A percentile compares a stretch with the other conserved stretches of the same genome.
Evolutionary conservation across 2,797 vertebrate species (phyloP).

Genomic region (Botia kubotai): DNA sequence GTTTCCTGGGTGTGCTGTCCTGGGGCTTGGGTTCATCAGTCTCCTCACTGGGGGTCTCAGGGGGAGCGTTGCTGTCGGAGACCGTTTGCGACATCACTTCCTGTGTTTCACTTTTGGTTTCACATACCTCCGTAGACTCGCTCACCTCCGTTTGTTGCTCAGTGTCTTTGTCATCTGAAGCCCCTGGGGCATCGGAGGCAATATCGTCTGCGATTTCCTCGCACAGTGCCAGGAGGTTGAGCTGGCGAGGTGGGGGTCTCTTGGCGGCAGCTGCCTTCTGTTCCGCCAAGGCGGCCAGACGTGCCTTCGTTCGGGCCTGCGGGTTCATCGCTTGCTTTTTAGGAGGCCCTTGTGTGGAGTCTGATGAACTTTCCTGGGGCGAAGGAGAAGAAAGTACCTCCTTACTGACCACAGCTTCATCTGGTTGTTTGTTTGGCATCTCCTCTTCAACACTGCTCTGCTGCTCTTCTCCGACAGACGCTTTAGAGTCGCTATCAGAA

Average conservation of each 20-base stretch:
- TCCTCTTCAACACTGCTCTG: conserved; percentile 34
- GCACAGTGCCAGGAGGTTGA: conserved; percentile 94
- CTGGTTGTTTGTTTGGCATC: conserved; percentile 21
- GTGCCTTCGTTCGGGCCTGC: conserved; percentile 82
- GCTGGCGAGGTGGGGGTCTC: conserved; percentile 81
- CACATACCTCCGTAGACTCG: conserved; percentile 19
- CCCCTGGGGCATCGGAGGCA: conserved; percentile 92
- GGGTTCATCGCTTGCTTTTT: conserved; percentile 85
- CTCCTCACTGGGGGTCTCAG: conserved; percentile 63
- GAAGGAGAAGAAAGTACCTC: conserved; percentile 43
- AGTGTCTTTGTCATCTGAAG: conserved; percentile 77
- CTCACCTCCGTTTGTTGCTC: background rate
- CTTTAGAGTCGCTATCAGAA: conserved; percentile 64
- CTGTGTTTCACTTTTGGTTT: conserved; percentile 21
- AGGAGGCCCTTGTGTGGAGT: conserved; percentile 67
- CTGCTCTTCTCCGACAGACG: conserved; percentile 52
- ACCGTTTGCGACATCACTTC: conserved; percentile 49
- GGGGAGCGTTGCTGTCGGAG: conserved; percentile 57
- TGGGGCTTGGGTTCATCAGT: conserved; percentile 55
- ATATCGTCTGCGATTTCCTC: conserved; percentile 98
- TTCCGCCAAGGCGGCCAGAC: conserved; percentile 81
- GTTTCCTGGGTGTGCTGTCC: conserved; percentile 80
- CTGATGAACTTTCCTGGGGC: conserved; percentile 53
- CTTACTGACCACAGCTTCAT: conserved; percentile 40
- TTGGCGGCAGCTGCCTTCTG: conserved; percentile 77